A percentile compares a stretch with the other conserved stretches of the same genome.
Evolutionary conservation across 2,888 invertebrate genomes (phyloP).

Genomic region (Patella caerulea): DNA sequence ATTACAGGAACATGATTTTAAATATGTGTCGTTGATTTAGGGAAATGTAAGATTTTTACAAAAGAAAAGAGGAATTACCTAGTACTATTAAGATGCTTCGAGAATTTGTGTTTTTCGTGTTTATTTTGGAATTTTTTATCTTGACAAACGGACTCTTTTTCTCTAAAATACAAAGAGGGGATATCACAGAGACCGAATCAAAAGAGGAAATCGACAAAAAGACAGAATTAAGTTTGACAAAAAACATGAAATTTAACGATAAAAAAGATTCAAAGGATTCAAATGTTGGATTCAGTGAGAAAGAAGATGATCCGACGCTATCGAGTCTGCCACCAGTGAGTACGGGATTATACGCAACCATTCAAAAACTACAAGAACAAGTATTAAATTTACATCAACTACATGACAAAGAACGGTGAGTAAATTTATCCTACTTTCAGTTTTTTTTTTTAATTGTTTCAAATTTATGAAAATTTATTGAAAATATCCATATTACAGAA

Average conservation of each 20-base stretch:
- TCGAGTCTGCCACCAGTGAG: constrained; percentile 15
- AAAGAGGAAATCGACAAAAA: no score
- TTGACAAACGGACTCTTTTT: no score
- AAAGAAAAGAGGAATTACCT: constrained; percentile 7
- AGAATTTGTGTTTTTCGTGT: no score
- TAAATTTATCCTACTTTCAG: no score
- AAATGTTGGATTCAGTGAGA: neutral
- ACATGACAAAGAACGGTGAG: constrained; percentile 34
- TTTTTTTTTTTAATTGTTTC: neutral
- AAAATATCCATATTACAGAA: no score
- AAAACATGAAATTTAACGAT: no score
- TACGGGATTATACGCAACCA: constrained; percentile 25
- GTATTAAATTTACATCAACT: constrained; percentile 25
- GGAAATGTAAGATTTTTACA: neutral
- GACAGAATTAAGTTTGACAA: no score
- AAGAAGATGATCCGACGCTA: neutral
- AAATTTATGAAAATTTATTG: neutral
- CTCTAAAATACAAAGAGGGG: no score
- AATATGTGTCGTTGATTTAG: neutral
- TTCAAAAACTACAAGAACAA: constrained; percentile 30
- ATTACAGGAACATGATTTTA: constrained; percentile 2
- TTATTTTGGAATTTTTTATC: no score
- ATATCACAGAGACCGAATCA: no score
- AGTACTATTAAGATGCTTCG: neutral
- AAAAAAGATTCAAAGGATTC: no score